Percentiles rank a stretch among this genome's conserved stretches.
Evolutionary conservation across 2,888 invertebrate genomes (phyloP).

Genomic region (Hemithea aestivaria): DNA sequence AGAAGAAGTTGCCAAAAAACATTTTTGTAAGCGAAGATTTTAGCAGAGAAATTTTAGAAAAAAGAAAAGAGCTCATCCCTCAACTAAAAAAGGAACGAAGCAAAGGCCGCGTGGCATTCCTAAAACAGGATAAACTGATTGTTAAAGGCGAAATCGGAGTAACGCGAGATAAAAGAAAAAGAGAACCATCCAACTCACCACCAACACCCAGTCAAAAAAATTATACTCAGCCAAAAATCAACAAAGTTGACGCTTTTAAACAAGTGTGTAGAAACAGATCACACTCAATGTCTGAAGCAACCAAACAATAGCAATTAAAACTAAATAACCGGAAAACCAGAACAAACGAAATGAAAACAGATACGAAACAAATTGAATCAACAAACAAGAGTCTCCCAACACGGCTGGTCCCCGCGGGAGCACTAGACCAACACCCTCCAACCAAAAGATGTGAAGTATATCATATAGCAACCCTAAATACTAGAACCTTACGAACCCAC

Average conservation of each 20-base stretch:
- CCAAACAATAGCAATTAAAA: constrained; percentile 6
- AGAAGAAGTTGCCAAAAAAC: constrained; percentile 6
- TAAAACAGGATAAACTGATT: constrained; percentile 7
- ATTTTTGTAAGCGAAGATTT: constrained; percentile 13
- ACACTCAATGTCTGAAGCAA: constrained; percentile 4
- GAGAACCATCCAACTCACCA: constrained; percentile 2
- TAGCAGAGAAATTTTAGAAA: constrained; percentile 13
- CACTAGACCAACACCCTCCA: constrained; percentile 13
- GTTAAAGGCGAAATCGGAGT: constrained; percentile 1
- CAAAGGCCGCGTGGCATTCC: constrained; percentile 5
- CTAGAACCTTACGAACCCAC: constrained; percentile 8
- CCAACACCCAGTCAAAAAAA: background rate
- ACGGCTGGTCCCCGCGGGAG: too few species aligned
- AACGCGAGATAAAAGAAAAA: constrained; percentile 1
- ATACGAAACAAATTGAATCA: background rate
- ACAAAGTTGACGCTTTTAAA: constrained; percentile 2
- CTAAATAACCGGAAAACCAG: constrained; percentile 4
- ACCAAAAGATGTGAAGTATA: constrained; percentile 4
- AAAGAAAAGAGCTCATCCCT: constrained; percentile 17
- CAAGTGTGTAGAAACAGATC: constrained; percentile 3
- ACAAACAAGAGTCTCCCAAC: constrained; percentile 9
- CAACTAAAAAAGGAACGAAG: constrained; percentile 14
- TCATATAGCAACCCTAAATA: constrained; percentile 9
- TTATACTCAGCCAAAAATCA: background rate
- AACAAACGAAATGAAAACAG: constrained; percentile 1